Base-by-base conservation (phyloP, 64 coral and sea anemone genomes). In the Hydrozoanthus tunicans region DNA sequence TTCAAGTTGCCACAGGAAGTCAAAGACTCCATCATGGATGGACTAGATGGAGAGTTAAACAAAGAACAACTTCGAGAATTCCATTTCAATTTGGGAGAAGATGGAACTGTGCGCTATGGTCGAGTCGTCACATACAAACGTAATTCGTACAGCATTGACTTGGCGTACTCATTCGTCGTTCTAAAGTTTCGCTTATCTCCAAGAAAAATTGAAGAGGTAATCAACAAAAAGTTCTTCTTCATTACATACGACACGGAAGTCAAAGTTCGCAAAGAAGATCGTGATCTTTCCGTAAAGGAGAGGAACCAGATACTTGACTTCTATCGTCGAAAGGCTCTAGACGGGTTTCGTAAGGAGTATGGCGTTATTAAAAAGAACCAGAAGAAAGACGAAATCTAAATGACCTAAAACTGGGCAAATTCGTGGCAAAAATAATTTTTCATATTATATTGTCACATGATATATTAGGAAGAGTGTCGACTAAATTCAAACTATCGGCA, bases 31-130 rank as follows among this genome's bases (percentile, higher is more conserved):
- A 68, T 91, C 63, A 4, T 80, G 89, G 73, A 80, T 9, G 89
- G 59, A 14, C 12, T 53, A 12, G 59, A 68, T 65, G 77, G 26
- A 7, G 64, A 65, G 26, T 59, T 80, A 3, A 91, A 91, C 59
- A 27, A 67, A 91, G 89, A 63, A 56, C 54, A 17, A 5, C 5
- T 80, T 77, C 76, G 75, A 79, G 73, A 91, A 80, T 91, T 91
- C 77, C 79, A 90, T 51, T 90, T 90, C 61, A n/a, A 79, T 17
- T 56, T 62, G 25, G 77, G 77, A 4, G 53, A 62, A 9, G 3
- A 15, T 7, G 77, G 77, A 80, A 80, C 14, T 24, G 74, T 91
- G 23, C 51, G 64, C 26, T 90, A 90, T 79, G 89, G 89, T 6
- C 59, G 61, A n/a, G 66, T 71, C 0, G 2, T 90, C 6, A 79